phyloP scores from a whole-genome alignment of 2,888 invertebrate species.

The Cantharis rufa region DNA sequence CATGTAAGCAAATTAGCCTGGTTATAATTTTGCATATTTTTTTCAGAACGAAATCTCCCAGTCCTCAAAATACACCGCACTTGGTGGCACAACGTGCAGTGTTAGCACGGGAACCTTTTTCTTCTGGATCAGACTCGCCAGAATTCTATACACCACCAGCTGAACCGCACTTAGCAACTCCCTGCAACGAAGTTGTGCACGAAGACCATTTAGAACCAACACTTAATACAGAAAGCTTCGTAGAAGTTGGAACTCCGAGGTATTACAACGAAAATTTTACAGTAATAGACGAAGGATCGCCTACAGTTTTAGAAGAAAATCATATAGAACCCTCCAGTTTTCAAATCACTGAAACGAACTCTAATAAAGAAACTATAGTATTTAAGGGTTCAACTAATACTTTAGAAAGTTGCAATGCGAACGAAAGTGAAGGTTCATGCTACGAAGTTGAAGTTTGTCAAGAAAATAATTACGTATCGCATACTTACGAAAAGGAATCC shows the following conservation, averaged over 20 bases:
- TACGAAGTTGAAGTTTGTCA: slow-evolving; percentile 5
- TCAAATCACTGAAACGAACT: not conserved
- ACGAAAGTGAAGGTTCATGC: slow-evolving; percentile 9
- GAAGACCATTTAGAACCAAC: slow-evolving; percentile 10
- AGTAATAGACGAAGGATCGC: slow-evolving; percentile 27
- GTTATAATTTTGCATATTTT: not conserved
- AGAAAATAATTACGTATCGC: not conserved
- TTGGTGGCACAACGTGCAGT: slow-evolving; percentile 25
- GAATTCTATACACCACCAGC: slow-evolving; percentile 55
- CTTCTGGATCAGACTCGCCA: slow-evolving; percentile 54
- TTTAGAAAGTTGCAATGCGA: slow-evolving; percentile 12
- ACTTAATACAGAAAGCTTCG: slow-evolving; percentile 32
- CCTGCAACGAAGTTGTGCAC: slow-evolving; percentile 32
- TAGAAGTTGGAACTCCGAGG: slow-evolving; percentile 36
- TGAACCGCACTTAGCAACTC: slow-evolving; percentile 44
- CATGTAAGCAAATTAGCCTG: not conserved
- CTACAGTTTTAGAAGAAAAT: slow-evolving; percentile 21
- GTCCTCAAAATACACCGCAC: slow-evolving; percentile 35
- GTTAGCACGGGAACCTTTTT: slow-evolving; percentile 40
- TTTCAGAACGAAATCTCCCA: slow-evolving; percentile 40
- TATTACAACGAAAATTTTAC: slow-evolving; percentile 33
- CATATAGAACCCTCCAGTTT: slow-evolving; percentile 7
- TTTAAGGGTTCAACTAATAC: slow-evolving; percentile 5
- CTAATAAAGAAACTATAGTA: not conserved
- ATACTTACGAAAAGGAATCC: not conserved